Conservation (phyloP, 2,113 vertebrate species). For the Aphyosemion australe region DNA sequence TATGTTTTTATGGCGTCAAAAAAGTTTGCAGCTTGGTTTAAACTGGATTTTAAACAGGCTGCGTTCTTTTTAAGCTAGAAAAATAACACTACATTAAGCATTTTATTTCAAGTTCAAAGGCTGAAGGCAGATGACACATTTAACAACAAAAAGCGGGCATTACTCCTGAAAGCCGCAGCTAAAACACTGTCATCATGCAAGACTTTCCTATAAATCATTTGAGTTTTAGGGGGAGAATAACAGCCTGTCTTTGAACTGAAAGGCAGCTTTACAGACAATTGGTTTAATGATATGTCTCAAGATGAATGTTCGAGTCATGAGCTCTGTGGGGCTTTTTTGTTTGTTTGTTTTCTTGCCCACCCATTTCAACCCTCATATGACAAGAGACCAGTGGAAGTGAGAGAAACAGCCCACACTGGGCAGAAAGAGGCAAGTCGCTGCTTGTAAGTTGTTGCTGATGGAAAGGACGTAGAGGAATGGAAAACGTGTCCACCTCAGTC, state of each 20-base stretch:
- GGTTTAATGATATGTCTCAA: conserved; percentile 66
- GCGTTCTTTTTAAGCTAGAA: not conserved
- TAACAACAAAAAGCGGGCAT: conserved; percentile 43
- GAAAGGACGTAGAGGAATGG: conserved; percentile 16
- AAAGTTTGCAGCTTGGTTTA: conserved; percentile 1
- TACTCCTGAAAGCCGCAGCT: conserved; percentile 41
- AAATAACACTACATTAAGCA: conserved; percentile 1
- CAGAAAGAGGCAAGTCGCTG: conserved; percentile 39
- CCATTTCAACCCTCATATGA: conserved; percentile 37
- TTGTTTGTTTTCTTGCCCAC: conserved; percentile 49
- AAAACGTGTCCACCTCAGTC: not conserved
- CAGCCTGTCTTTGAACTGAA: conserved; percentile 43
- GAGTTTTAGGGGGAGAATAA: conserved; percentile 50
- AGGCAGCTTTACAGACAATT: conserved; percentile 65
- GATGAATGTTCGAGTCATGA: conserved; percentile 50
- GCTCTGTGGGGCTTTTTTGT: conserved; percentile 10
- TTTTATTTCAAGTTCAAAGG: conserved; percentile 27
- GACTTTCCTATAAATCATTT: conserved; percentile 59
- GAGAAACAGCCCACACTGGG: conserved; percentile 16
- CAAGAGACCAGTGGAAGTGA: conserved; percentile 37
- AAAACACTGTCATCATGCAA: conserved; percentile 62
- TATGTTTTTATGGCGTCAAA: not conserved
- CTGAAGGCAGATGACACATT: conserved; percentile 34
- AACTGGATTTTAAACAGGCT: conserved; percentile 1
- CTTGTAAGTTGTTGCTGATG: conserved; percentile 21